These are phyloP conservation scores for Dione juno DNA, from an alignment of 2,888 invertebrate species.

Conservation along the genomic window DNA sequence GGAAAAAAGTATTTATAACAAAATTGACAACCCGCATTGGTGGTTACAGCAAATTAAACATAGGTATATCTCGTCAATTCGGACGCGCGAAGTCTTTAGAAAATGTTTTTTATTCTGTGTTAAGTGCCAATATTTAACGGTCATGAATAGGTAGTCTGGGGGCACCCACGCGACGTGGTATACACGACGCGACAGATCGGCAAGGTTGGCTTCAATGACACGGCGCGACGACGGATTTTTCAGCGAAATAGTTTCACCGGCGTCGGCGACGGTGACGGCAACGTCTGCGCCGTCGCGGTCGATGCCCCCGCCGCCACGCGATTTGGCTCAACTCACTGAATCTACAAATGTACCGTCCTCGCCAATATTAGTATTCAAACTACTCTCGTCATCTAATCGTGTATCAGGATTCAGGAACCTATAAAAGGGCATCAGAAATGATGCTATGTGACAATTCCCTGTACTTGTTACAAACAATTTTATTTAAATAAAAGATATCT, in stretches of 20 bases:
- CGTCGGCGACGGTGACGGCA: constrained; percentile 72
- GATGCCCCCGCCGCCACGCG: constrained; percentile 77
- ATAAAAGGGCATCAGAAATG: background rate
- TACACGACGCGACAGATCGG: constrained; percentile 79
- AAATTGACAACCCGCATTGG: background rate
- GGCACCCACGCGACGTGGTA: constrained; percentile 73
- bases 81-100: constrained; percentile 29
- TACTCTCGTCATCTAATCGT: constrained; percentile 28
- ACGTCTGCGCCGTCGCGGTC: constrained; percentile 79
- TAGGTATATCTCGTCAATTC: background rate
- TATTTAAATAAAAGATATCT: background rate
- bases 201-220: constrained; percentile 80
- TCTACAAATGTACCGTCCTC: constrained; percentile 66
- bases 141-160: constrained; percentile 67
- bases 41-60: background rate
- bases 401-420: constrained; percentile 15
- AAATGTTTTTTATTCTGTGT: constrained; percentile 47
- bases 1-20: background rate
- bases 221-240: constrained; percentile 75
- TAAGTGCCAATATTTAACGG: constrained; percentile 74
- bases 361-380: constrained; percentile 49
- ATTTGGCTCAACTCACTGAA: constrained; percentile 70
- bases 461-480: background rate
- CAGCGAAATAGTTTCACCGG: constrained; percentile 81
- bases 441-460: background rate